These are phyloP conservation scores for Prenolepis imparis DNA, from an alignment of 2,888 invertebrate genomes.

Conservation along the genomic window DNA sequence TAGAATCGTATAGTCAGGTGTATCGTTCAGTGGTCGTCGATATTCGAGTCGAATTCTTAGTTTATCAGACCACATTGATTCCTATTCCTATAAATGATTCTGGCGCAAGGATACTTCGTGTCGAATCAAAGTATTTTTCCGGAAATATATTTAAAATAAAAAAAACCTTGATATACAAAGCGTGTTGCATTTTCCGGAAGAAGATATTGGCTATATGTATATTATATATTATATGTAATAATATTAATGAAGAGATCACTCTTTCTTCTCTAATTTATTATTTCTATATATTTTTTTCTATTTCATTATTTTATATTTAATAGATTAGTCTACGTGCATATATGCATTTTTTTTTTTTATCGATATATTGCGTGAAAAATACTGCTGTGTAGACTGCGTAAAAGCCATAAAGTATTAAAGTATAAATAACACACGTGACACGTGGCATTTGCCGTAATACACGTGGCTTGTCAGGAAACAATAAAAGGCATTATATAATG, in stretches of 20 bases:
- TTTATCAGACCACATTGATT: neutral
- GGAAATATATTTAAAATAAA: neutral
- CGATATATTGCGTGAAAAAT: neutral
- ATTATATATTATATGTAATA: conserved; percentile 20
- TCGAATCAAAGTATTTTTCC: neutral
- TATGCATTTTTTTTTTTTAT: neutral
- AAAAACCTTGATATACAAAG: neutral
- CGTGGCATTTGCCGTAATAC: conserved; percentile 8
- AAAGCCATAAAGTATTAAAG: neutral
- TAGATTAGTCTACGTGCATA: neutral
- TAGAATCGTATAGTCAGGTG: neutral
- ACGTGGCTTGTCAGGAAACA: neutral
- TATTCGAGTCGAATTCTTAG: neutral
- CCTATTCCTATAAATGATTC: no score
- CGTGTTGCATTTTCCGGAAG: neutral
- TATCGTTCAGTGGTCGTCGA: neutral
- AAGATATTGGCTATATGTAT: neutral
- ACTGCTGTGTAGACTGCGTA: neutral
- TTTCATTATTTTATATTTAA: conserved; percentile 16
- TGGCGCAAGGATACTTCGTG: neutral
- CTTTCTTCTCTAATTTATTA: conserved; percentile 29
- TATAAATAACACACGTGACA: neutral
- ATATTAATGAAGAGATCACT: conserved; percentile 24
- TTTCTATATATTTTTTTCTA: conserved; percentile 4
- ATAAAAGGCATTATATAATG: conserved; percentile 3